Evolutionary conservation across 1,140 invertebrate genomes (phyloP).

Genomic region (Hypothenemus hampei): DNA sequence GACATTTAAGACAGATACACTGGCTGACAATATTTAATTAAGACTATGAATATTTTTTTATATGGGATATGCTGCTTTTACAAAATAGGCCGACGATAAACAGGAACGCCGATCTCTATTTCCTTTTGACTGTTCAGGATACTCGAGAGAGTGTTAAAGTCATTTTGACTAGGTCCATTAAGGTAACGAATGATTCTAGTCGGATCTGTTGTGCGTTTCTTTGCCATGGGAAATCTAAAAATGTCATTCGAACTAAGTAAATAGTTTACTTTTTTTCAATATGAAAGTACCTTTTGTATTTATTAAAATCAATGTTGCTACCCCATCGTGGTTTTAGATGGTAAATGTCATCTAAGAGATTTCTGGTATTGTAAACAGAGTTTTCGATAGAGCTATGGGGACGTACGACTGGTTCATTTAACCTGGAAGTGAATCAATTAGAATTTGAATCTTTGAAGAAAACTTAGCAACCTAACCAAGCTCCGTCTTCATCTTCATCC

Average conservation of each 20-base stretch:
- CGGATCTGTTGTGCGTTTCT: constrained; percentile 38
- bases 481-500: constrained; percentile 32
- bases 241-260: neutral
- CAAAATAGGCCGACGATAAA: constrained; percentile 34
- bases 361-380: constrained; percentile 15
- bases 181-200: constrained; percentile 40
- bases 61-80: constrained; percentile 13
- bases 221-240: neutral
- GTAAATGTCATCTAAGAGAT: constrained; percentile 26
- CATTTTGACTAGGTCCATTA: constrained; percentile 39
- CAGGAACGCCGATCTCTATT: constrained; percentile 30
- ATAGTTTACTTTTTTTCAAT: constrained; percentile 36
- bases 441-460: neutral
- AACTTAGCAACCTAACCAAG: constrained; percentile 6
- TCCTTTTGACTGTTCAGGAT: constrained; percentile 39
- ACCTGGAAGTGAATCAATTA: constrained; percentile 29
- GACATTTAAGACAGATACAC: no score
- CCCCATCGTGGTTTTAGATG: constrained; percentile 34
- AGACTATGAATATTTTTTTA: neutral
- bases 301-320: constrained; percentile 27
- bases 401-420: constrained; percentile 38
- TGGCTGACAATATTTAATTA: no score
- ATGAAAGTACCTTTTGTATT: constrained; percentile 30
- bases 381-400: constrained; percentile 33
- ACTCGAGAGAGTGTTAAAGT: constrained; percentile 41